These are phyloP conservation scores for Lasiurus cinereus DNA, from an alignment of 2,113 vertebrate genomes.

Conservation along the genomic window DNA sequence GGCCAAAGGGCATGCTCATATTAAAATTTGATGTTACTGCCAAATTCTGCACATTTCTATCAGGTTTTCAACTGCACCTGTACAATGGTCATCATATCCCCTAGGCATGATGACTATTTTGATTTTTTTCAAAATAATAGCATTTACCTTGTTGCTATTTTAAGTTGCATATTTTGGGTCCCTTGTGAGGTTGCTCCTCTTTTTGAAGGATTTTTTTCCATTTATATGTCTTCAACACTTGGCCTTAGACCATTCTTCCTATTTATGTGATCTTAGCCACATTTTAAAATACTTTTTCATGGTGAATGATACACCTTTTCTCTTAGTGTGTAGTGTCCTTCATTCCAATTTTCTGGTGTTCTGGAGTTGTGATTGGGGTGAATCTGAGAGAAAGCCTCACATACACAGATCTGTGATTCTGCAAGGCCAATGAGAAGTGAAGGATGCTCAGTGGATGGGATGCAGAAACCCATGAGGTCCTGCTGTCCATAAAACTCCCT, in stretches of 20 bases:
- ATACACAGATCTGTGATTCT: fast-evolving
- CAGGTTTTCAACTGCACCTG: not conserved
- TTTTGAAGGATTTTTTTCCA: too few relatives aligned
- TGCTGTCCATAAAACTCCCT: fast-evolving
- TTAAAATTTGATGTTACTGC: fast-evolving
- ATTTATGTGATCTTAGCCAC: fast-evolving
- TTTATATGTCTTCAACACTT: not conserved
- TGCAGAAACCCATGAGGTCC: fast-evolving
- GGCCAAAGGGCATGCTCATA: fast-evolving
- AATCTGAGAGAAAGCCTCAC: not conserved
- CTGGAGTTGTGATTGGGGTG: too few relatives aligned
- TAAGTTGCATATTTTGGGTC: not conserved
- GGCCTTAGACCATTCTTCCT: too few relatives aligned
- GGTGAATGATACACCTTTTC: fast-evolving
- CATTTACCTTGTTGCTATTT: fast-evolving
- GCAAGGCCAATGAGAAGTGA: fast-evolving
- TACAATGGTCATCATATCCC: not conserved
- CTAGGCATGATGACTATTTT: fast-evolving
- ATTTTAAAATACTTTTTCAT: not conserved
- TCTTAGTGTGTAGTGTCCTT: fast-evolving
- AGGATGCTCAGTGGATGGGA: fast-evolving
- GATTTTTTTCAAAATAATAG: too few relatives aligned
- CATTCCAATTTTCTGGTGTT: fast-evolving
- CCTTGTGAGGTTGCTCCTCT: fast-evolving
- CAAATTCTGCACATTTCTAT: not conserved